Base-by-base conservation (phyloP, 2,797 vertebrate genomes). In the Thaleichthys pacificus region DNA sequence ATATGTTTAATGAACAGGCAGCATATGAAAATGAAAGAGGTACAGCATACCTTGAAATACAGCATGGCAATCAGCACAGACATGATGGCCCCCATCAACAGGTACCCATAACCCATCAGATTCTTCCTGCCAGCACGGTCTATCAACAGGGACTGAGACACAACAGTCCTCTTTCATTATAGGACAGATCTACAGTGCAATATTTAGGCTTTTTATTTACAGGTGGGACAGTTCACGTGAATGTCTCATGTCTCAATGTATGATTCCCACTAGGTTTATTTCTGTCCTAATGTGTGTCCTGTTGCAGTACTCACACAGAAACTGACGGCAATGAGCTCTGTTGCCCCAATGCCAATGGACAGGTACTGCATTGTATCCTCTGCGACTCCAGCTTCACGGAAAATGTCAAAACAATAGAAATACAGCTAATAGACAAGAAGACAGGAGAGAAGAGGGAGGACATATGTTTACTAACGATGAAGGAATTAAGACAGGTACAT, bases 371-470 rank as follows among this genome's bases (percentile, higher is more conserved):
- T 93, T 86, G 93, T 86, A 30, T 65, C 58, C 58, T 89, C 73
- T 0, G 89, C 74, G 5, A 95, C 88, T 60, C 94, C 93, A 32
- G 92, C 91, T 71, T 93, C 87, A 11, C 67, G 78, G 77, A 95
- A 95, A 76, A 94, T 83, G 71, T 83, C 87, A 68, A 93, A 95
- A 35, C 91, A 91, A 4, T 95, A 95, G 82, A 90, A 94, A 75
- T 93, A 94, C 74, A 95, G 89, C 94, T 95, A 80, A 0, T 66
- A 35, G 24, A 75, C 57, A 68, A 49, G 42, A 49, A 1, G 5
- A 26, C 38, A 32, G 15, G 15, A 61, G 19, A 60, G 32, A 19
- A 32, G n/a, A 61, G 17, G 9, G 38, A 62, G 17, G 38, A 47
- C 8, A 26, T 21, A 19, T 15, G 51, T 56, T 56, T 56, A 56